These are phyloP conservation scores for Porites divaricata DNA, from an alignment of 92 coral and sea anemone species.

Conservation along the genomic window DNA sequence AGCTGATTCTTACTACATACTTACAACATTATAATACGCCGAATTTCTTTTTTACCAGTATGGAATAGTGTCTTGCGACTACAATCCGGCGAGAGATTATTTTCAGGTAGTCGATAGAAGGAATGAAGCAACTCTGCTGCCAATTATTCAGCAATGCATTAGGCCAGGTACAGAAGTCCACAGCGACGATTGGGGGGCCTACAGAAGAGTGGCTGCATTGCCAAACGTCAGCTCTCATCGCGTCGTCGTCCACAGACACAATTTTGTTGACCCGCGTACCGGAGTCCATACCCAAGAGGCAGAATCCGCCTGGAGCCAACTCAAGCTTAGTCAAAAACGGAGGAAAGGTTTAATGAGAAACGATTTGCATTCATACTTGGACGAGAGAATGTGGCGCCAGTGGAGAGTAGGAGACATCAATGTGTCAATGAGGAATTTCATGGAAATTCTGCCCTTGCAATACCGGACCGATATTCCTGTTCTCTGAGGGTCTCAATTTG, in stretches of 20 bases:
- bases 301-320: constrained; percentile 33
- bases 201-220: constrained; percentile 16
- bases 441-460: neutral
- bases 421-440: neutral
- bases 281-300: constrained; percentile 44
- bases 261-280: constrained; percentile 47
- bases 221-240: constrained; percentile 24
- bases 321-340: constrained; percentile 10
- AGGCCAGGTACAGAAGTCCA: constrained; percentile 49
- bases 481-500: neutral
- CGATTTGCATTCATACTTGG: constrained; percentile 31
- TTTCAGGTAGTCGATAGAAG: constrained; percentile 24
- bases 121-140: constrained; percentile 17
- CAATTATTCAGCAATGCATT: constrained; percentile 28
- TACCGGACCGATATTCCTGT: neutral
- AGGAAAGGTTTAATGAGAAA: constrained; percentile 9
- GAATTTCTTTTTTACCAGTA: too few relatives aligned
- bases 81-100: constrained; percentile 15
- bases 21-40: too few relatives aligned
- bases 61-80: constrained; percentile 4
- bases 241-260: constrained; percentile 24
- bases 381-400: constrained; percentile 40
- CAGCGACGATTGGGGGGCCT: constrained; percentile 50
- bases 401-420: constrained; percentile 28
- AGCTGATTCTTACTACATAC: too few relatives aligned